These are phyloP conservation scores for Nansenia antarctica DNA, from an alignment of 2,113 vertebrate genomes.

Conservation along the genomic window DNA sequence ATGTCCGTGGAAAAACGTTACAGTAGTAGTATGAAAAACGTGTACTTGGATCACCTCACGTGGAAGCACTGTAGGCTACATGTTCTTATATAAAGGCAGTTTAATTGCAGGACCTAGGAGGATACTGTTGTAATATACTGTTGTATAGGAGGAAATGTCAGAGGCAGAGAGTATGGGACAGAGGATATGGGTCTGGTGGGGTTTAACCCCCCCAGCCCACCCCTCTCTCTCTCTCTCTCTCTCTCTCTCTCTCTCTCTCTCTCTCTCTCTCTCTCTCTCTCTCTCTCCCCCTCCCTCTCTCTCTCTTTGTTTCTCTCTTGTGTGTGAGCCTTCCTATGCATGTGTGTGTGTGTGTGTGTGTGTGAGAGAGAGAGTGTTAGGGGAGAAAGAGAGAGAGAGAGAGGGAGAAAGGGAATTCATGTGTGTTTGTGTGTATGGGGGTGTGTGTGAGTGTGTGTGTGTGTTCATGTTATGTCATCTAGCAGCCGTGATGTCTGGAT, in stretches of 20 bases:
- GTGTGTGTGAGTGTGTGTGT: not conserved
- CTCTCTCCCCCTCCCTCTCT: not conserved
- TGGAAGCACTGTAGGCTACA: too few relatives aligned
- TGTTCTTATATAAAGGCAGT: too few relatives aligned
- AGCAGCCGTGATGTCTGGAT: conserved; percentile 75
- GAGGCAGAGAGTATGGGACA: too few relatives aligned
- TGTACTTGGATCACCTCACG: too few relatives aligned
- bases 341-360: not conserved
- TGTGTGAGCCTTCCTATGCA: not conserved
- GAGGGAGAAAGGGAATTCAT: not conserved
- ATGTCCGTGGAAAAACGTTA: too few relatives aligned
- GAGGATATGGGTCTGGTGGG: too few relatives aligned
- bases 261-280: not conserved
- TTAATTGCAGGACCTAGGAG: too few relatives aligned
- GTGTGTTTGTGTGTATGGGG: not conserved
- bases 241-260: not conserved
- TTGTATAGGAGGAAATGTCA: too few relatives aligned
- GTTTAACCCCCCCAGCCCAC: conserved; percentile 41
- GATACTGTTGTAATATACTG: too few relatives aligned
- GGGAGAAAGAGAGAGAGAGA: not conserved
- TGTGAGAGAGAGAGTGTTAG: not conserved
- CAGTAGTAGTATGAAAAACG: too few relatives aligned
- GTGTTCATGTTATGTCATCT: conserved; percentile 60
- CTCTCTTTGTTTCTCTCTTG: too few relatives aligned
- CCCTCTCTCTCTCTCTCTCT: not conserved